Evolutionary conservation across 2,797 vertebrate species (phyloP).

Genomic region (Channallabes apus): DNA sequence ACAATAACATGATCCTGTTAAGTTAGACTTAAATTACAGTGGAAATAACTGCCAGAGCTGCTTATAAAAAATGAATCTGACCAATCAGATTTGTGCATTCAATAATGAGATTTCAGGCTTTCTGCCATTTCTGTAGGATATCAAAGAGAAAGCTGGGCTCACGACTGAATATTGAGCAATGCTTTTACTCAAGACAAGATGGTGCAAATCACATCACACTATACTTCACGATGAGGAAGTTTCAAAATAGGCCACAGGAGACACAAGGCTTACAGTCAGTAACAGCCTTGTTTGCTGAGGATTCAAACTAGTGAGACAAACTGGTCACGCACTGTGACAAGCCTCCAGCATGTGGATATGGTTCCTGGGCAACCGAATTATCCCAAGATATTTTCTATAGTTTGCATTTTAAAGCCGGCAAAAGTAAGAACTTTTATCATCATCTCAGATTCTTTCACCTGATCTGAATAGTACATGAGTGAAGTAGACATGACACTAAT

Average conservation of each 20-base stretch:
- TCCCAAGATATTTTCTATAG: neutral
- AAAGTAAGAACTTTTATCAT: neutral
- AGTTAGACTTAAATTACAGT: neutral
- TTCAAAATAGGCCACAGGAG: neutral
- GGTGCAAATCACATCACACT: neutral
- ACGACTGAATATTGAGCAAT: neutral
- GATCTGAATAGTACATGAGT: neutral
- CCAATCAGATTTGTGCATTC: neutral
- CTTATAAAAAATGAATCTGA: neutral
- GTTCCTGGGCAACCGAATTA: neutral
- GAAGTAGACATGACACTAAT: neutral
- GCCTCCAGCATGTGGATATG: neutral
- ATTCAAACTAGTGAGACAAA: neutral
- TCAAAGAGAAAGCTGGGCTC: conserved; percentile 11
- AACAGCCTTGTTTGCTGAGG: neutral
- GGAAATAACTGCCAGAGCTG: neutral
- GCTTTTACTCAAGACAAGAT: neutral
- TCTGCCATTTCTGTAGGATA: conserved; percentile 12
- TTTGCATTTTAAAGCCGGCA: neutral
- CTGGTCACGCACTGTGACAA: neutral
- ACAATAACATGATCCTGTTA: neutral
- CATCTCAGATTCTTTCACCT: neutral
- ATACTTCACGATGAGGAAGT: neutral
- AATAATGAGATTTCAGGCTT: neutral
- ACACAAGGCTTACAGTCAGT: neutral